Percentiles rank a stretch among this genome's conserved stretches.
Evolutionary conservation across 2,797 vertebrate species (phyloP).

Genomic region (Phrynocephalus vlangalii): DNA sequence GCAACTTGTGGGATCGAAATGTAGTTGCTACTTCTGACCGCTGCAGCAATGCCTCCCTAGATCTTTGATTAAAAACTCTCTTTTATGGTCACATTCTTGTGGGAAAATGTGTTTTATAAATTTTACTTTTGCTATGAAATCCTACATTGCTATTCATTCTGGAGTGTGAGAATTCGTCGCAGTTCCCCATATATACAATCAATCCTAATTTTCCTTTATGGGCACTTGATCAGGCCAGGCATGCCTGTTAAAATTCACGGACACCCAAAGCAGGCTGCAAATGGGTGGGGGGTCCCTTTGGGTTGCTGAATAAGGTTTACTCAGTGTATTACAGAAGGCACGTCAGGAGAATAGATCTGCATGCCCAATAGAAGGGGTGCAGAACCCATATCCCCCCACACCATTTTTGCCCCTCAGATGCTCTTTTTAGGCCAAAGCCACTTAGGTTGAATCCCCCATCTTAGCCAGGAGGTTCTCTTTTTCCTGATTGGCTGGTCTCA

Average conservation of each 20-base stretch:
- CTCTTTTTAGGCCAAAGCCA: no score
- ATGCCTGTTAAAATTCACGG: not conserved
- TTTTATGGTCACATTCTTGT: not conserved
- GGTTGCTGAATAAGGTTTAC: not conserved
- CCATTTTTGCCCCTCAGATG: not conserved
- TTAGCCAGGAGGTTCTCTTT: not conserved
- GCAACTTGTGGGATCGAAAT: no score
- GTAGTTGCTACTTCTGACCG: not conserved
- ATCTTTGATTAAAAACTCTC: not conserved
- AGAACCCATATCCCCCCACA: no score
- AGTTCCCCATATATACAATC: not conserved
- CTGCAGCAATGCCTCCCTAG: not conserved
- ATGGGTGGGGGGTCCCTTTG: not conserved
- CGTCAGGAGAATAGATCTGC: no score
- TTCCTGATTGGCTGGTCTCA: not conserved
- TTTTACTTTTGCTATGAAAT: not conserved
- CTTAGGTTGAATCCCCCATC: no score
- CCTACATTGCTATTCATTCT: not conserved
- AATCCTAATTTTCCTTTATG: not conserved
- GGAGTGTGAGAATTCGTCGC: not conserved
- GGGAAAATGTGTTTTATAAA: not conserved
- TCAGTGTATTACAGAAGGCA: no score
- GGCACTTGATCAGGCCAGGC: not conserved
- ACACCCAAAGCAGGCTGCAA: not conserved
- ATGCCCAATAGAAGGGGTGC: no score